Conservation (phyloP, 2,113 vertebrate species). For the Stictonetta naevosa region DNA sequence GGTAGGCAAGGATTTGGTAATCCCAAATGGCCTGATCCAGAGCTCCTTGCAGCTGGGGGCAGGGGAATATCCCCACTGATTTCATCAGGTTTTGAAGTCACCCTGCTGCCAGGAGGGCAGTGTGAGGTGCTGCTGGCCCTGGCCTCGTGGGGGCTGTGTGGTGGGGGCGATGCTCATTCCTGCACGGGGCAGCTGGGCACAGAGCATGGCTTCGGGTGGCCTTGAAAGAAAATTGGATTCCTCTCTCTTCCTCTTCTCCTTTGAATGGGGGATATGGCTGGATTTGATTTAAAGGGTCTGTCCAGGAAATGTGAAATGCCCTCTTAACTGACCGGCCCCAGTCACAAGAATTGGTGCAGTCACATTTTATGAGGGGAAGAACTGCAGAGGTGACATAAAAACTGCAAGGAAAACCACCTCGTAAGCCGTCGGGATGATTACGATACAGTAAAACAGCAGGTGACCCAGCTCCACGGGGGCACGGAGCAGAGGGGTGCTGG, state of each 20-base stretch:
- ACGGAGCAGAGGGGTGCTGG: neutral
- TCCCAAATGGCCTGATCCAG: neutral
- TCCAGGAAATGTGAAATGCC: neutral
- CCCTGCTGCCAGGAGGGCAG: neutral
- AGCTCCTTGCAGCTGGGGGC: neutral
- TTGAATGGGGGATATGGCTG: neutral
- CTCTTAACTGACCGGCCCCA: neutral
- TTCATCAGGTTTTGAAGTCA: neutral
- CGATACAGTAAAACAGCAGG: neutral
- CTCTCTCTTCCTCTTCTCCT: neutral
- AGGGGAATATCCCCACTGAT: neutral
- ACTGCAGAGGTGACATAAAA: slow-evolving; percentile 7
- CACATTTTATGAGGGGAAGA: neutral
- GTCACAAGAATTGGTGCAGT: slow-evolving; percentile 19
- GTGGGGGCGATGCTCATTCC: neutral
- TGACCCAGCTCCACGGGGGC: neutral
- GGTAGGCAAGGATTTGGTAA: neutral
- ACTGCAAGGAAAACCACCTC: neutral
- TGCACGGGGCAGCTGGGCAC: neutral
- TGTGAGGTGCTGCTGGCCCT: neutral
- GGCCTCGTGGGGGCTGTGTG: neutral
- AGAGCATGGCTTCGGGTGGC: rapidly evolving
- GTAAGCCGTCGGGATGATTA: neutral
- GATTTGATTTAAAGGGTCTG: neutral
- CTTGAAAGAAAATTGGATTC: neutral